phyloP scores from a whole-genome alignment of 2,113 vertebrate species.

The Platycercus adscitus region DNA sequence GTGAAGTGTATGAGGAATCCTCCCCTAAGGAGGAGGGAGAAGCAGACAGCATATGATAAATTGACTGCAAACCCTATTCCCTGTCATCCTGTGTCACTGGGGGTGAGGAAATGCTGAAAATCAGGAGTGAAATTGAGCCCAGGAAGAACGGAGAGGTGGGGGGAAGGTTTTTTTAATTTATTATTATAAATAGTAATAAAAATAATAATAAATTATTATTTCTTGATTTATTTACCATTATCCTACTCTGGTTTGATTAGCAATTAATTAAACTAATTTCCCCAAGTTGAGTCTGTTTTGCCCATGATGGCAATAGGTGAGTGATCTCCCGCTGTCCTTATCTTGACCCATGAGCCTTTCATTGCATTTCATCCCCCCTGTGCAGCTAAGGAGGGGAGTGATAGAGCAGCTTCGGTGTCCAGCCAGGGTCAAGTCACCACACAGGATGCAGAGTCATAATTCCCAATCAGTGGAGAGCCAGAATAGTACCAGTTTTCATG shows the following conservation, averaged over 20 bases:
- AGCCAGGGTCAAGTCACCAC: not conserved
- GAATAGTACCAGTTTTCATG: not conserved
- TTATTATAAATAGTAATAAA: no score
- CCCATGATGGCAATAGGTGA: rapidly evolving
- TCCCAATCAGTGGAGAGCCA: rapidly evolving
- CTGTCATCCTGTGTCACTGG: not conserved
- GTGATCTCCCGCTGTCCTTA: not conserved
- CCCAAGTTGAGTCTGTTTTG: not conserved
- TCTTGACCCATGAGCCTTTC: rapidly evolving
- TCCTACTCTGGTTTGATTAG: not conserved
- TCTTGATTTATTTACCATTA: not conserved
- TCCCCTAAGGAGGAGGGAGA: not conserved
- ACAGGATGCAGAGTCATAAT: not conserved
- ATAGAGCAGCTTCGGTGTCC: not conserved
- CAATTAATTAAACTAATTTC: not conserved
- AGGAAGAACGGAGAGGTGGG: not conserved
- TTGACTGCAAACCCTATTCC: not conserved
- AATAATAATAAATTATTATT: no score
- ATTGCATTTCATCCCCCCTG: not conserved
- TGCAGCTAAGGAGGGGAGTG: not conserved
- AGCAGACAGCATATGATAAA: not conserved
- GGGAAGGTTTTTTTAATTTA: not conserved
- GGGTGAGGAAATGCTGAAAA: not conserved
- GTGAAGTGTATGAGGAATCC: not conserved
- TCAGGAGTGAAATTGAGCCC: not conserved